A percentile compares a stretch with the other conserved stretches of the same genome.
phyloP scores from a whole-genome alignment of 2,797 vertebrate genomes.

The Allobates femoralis region DNA sequence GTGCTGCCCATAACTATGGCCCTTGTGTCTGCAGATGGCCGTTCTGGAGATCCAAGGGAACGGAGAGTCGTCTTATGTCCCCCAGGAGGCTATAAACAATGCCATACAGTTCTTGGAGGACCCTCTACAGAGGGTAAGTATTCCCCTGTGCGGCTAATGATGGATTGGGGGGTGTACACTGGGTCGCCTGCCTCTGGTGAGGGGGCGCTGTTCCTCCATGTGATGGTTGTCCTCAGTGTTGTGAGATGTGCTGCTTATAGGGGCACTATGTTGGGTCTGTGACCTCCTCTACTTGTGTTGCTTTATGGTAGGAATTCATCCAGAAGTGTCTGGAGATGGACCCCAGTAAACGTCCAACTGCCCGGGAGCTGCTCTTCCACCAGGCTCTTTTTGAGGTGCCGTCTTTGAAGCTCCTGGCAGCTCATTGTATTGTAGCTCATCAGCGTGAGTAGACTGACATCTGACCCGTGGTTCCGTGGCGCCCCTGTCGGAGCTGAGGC shows the following conservation, averaged over 20 bases:
- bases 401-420: constrained; percentile 92
- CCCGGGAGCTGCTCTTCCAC: constrained; percentile 94
- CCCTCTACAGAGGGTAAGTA: constrained; percentile 89
- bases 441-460: constrained; percentile 85
- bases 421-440: constrained; percentile 95
- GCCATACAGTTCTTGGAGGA: constrained; percentile 97
- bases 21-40: constrained; percentile 84
- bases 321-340: constrained; percentile 96
- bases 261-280: background rate
- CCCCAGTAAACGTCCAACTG: constrained; percentile 89
- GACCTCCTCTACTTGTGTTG: background rate
- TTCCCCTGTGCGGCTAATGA: background rate
- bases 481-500: too few relatives aligned
- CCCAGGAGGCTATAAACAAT: constrained; percentile 98
- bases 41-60: constrained; percentile 98
- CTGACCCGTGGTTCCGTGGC: background rate
- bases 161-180: background rate
- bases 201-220: background rate
- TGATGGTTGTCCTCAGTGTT: background rate
- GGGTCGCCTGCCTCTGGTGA: background rate
- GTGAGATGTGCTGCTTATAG: background rate
- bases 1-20: background rate
- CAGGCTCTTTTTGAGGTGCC: constrained; percentile 97
- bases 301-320: constrained; percentile 89
- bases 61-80: constrained; percentile 94